A percentile compares a stretch with the other conserved stretches of the same genome.
phyloP scores from a whole-genome alignment of 2,113 vertebrate species.

The Epinephelus fuscoguttatus region DNA sequence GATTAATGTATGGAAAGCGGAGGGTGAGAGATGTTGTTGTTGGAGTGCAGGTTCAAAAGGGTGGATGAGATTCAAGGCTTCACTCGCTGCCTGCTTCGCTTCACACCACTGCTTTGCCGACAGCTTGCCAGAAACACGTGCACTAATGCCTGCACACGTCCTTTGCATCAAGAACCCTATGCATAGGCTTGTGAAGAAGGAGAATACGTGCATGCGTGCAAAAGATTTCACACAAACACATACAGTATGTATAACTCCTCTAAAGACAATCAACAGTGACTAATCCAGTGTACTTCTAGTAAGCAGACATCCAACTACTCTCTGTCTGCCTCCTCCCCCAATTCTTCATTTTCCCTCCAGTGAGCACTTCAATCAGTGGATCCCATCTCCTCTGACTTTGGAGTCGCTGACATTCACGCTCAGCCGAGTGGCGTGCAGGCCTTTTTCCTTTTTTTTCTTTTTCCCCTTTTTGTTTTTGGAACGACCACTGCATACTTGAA shows the following conservation, averaged over 20 bases:
- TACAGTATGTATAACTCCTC: not conserved
- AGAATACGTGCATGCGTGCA: not conserved
- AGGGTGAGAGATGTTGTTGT: slow-evolving; percentile 68
- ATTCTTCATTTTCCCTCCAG: slow-evolving; percentile 47
- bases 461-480: slow-evolving; percentile 51
- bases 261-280: slow-evolving; percentile 40
- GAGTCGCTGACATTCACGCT: slow-evolving; percentile 56
- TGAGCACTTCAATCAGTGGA: slow-evolving; percentile 50
- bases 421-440: slow-evolving; percentile 42
- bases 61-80: slow-evolving; percentile 56
- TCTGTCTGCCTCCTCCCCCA: not conserved
- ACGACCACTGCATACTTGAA: slow-evolving; percentile 65
- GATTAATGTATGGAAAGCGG: slow-evolving; percentile 72
- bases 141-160: not conserved
- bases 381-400: slow-evolving; percentile 52
- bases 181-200: not conserved
- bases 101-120: slow-evolving; percentile 24
- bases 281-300: slow-evolving; percentile 38
- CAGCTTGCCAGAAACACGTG: slow-evolving; percentile 26
- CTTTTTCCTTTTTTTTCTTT: not conserved
- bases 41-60: slow-evolving; percentile 62
- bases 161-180: not conserved
- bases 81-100: slow-evolving; percentile 29
- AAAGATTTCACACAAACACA: slow-evolving; percentile 6
- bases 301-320: slow-evolving; percentile 37